Evolutionary conservation across 2,113 vertebrate genomes (phyloP).

Genomic region (Bambusicola thoracicus): DNA sequence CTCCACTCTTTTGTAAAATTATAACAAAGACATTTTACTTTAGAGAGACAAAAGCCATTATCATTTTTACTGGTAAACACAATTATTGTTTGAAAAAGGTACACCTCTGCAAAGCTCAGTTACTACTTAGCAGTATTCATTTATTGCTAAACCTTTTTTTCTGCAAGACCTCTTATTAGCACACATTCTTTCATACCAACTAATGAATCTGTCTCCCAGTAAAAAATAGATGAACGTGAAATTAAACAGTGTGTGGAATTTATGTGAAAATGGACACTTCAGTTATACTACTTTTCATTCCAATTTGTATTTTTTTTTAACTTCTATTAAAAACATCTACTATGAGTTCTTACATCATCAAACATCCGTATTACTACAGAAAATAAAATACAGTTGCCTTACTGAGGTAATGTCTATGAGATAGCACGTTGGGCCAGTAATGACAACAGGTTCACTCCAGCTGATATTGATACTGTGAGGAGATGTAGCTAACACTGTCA

Average conservation of each 20-base stretch:
- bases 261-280: background rate
- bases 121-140: background rate
- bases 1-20: background rate
- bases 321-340: background rate
- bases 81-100: background rate
- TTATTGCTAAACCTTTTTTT: background rate
- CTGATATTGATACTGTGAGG: conserved; percentile 84
- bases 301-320: background rate
- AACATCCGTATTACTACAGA: background rate
- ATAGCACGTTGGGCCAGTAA: conserved; percentile 92
- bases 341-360: background rate
- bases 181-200: background rate
- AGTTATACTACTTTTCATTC: background rate
- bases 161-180: background rate
- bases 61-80: background rate
- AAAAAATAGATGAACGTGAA: background rate
- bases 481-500: conserved; percentile 82
- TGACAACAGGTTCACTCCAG: conserved; percentile 86
- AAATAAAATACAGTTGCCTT: conserved; percentile 51
- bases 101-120: background rate
- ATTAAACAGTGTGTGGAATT: background rate
- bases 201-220: background rate
- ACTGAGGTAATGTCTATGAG: conserved; percentile 85
- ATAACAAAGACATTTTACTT: background rate
- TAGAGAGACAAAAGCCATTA: background rate